Evolutionary conservation across 1,140 invertebrate genomes (phyloP).

Genomic region (Lethrus apterus): DNA sequence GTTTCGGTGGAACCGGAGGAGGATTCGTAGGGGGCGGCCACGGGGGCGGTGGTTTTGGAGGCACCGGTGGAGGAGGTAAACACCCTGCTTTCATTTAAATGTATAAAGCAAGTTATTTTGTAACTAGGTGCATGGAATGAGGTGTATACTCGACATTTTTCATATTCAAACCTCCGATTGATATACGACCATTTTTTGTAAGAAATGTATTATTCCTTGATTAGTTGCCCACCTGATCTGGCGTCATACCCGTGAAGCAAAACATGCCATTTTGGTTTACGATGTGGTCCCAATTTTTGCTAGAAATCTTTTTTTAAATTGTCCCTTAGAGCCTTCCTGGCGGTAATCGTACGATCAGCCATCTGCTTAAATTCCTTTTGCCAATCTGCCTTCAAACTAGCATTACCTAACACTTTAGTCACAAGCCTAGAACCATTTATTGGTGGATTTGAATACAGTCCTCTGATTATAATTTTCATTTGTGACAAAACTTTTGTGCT

Average conservation of each 20-base stretch:
- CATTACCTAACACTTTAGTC: conserved; percentile 67
- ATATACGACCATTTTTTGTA: conserved; percentile 97
- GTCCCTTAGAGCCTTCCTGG: conserved; percentile 67
- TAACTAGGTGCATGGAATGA: conserved; percentile 82
- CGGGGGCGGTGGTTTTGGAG: conserved; percentile 15
- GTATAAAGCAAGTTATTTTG: conserved; percentile 57
- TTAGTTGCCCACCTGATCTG: conserved; percentile 73
- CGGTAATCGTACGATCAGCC: conserved; percentile 94
- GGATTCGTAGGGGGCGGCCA: conserved; percentile 16
- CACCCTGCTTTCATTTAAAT: too few relatives aligned
- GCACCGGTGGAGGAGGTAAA: conserved; percentile 12
- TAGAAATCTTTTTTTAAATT: conserved; percentile 84
- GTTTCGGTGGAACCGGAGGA: conserved; percentile 18
- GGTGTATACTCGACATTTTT: conserved; percentile 94
- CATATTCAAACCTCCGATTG: conserved; percentile 92
- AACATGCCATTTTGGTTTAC: conserved; percentile 99
- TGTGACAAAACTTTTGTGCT: conserved; percentile 83
- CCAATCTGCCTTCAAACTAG: conserved; percentile 72
- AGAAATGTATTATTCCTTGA: conserved; percentile 90
- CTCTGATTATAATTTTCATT: conserved; percentile 91
- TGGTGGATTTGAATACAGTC: conserved; percentile 97
- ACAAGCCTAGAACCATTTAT: conserved; percentile 90
- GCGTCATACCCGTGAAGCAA: conserved; percentile 91
- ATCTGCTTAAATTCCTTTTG: conserved; percentile 87
- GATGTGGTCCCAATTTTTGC: conserved; percentile 87